These are phyloP conservation scores for Poeciliopsis prolifica DNA, from an alignment of 2,113 vertebrate species.

Conservation along the genomic window DNA sequence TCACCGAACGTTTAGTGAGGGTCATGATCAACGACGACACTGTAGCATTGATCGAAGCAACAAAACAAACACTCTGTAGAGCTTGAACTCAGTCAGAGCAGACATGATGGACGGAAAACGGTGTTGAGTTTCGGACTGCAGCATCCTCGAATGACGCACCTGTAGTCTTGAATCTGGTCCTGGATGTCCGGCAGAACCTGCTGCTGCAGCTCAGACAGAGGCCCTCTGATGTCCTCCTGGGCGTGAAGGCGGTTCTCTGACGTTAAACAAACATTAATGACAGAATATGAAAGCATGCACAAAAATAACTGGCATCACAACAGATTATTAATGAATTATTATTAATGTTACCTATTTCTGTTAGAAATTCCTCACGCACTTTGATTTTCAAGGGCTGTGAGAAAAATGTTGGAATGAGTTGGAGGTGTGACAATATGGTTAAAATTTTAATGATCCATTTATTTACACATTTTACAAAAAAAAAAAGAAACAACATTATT, in stretches of 20 bases:
- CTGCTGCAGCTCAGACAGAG: constrained; percentile 89
- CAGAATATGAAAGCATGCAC: accelerated
- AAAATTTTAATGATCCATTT: too few relatives aligned
- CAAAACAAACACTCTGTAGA: not conserved
- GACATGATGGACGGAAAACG: not conserved
- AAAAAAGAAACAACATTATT: too few relatives aligned
- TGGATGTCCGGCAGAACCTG: constrained; percentile 88
- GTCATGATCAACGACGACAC: too few relatives aligned
- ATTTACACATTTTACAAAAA: too few relatives aligned
- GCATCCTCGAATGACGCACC: constrained; percentile 63
- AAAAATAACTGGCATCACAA: not conserved
- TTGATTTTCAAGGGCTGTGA: constrained; percentile 88
- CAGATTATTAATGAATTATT: not conserved
- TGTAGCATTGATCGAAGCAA: too few relatives aligned
- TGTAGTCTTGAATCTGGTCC: constrained; percentile 93
- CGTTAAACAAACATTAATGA: accelerated
- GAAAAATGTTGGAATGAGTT: not conserved
- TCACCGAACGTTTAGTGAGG: not conserved
- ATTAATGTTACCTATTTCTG: constrained; percentile 86
- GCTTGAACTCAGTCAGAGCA: not conserved
- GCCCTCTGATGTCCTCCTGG: constrained; percentile 83
- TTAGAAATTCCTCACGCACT: constrained; percentile 83
- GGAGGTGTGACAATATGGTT: not conserved
- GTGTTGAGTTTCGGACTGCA: too few relatives aligned
- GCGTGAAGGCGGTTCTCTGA: constrained; percentile 85